Evolutionary conservation across 2,888 invertebrate genomes (phyloP).

Genomic region (Pantelozetes paolii): DNA sequence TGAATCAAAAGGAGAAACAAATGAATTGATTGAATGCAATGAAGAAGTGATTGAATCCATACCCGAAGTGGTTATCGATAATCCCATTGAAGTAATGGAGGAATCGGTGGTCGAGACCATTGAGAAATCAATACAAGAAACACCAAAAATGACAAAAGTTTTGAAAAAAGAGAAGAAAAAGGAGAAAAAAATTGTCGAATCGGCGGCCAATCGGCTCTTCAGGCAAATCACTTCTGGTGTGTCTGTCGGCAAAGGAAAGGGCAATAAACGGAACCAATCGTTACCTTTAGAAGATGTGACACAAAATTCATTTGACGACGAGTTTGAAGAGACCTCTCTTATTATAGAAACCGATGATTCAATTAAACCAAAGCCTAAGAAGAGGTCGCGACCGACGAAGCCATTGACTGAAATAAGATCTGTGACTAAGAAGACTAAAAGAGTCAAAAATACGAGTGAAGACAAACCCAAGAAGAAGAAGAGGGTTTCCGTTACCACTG

Average conservation of each 20-base stretch:
- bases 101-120: neutral
- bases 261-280: neutral
- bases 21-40: neutral
- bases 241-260: neutral
- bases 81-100: neutral
- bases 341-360: slow-evolving; percentile 30
- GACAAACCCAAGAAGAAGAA: slow-evolving; percentile 32
- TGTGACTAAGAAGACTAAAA: slow-evolving; percentile 5
- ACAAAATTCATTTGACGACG: slow-evolving; percentile 31
- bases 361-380: slow-evolving; percentile 13
- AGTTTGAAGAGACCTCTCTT: slow-evolving; percentile 31
- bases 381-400: neutral
- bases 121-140: slow-evolving; percentile 24
- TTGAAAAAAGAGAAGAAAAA: slow-evolving; percentile 1
- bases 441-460: neutral
- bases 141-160: slow-evolving; percentile 13
- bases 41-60: neutral
- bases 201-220: slow-evolving; percentile 49
- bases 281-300: slow-evolving; percentile 19
- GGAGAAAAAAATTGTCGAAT: too few species aligned
- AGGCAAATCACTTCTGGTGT: slow-evolving; percentile 46
- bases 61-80: neutral
- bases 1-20: neutral
- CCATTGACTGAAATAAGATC: neutral
- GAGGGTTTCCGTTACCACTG: slow-evolving; percentile 65